Base-by-base conservation (phyloP, 2,113 vertebrate genomes). In the Gnathonemus longibarbis region DNA sequence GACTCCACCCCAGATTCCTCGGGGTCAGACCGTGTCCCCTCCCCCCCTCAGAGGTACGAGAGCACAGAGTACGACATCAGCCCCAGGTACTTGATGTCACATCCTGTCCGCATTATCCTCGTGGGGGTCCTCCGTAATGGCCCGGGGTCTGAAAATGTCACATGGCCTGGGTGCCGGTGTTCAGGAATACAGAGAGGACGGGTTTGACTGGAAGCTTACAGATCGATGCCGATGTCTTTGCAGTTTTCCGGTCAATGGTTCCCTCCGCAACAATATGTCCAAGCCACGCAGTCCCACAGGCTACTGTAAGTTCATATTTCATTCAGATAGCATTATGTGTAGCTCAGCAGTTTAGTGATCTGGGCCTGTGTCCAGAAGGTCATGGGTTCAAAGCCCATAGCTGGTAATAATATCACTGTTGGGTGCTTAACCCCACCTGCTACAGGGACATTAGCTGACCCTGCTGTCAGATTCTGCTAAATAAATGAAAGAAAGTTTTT, bases 21-120 rank as follows among this genome's bases (percentile, higher is more conserved):
- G 0, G 94, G 91, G 74, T 95, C 95, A 0, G 95, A 96, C 39
- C 90, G 92, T 24, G 83, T 93, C 92, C 84, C 88, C 11, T 95
- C 93, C 6, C 93, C 94, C 2, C 94, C 94, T 48, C 92, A 94
- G 90, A 95, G 95, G 90, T 94, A 94, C 0, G 95, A 94, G 17
- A 96, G 96, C 91, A 94, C 94, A 0, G 95, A 95, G 91, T 92
- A 31, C 1, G 90, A 92, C 1, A 89, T 24, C 85, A 66, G 83
- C 53, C 94, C 35, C 90, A 93, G 94, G 96, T 96, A 87, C 50
- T 2, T 13, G 4, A 52, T 1, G 4, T 46, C 84, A 87, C 84
- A 46, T 17, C 39, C 42, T 42, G 21, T 42, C 9, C 49, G 1
- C 42, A 39, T 84, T 48, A 6, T 13, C 24, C 84, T 15, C 2